phyloP scores from a whole-genome alignment of 2,113 vertebrate genomes.

The Cheilinus undulatus region DNA sequence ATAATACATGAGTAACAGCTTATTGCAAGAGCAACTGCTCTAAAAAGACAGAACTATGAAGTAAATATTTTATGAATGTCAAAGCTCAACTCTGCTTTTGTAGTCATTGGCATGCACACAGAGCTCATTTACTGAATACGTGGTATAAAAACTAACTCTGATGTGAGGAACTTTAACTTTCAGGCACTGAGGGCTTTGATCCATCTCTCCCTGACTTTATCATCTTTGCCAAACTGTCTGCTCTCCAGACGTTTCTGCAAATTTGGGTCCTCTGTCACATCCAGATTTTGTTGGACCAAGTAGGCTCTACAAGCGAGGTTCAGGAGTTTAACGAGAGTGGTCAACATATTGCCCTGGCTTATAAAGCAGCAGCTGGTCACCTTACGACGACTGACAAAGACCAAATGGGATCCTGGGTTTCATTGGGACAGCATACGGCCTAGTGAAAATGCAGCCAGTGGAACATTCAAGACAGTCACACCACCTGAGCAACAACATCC shows the following conservation, averaged over 20 bases:
- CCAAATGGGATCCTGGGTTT: slow-evolving; percentile 44
- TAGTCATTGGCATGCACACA: slow-evolving; percentile 49
- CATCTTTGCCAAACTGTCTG: slow-evolving; percentile 54
- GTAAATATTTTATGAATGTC: slow-evolving; percentile 68
- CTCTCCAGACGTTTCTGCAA: slow-evolving; percentile 26
- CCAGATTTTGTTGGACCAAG: slow-evolving; percentile 22
- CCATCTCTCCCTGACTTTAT: slow-evolving; percentile 26
- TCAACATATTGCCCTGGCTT: slow-evolving; percentile 54
- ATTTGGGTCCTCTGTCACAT: slow-evolving; percentile 48
- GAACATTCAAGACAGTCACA: slow-evolving; percentile 39
- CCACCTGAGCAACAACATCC: slow-evolving; percentile 39
- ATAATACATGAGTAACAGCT: slow-evolving; percentile 58
- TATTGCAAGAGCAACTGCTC: slow-evolving; percentile 20
- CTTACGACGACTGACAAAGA: slow-evolving; percentile 34
- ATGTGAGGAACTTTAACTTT: slow-evolving; percentile 19
- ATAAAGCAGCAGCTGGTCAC: slow-evolving; percentile 76
- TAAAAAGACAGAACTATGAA: slow-evolving; percentile 46
- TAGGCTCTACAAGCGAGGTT: slow-evolving; percentile 41
- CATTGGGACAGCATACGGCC: slow-evolving; percentile 36
- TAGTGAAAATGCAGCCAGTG: slow-evolving; percentile 49
- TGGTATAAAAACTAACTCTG: slow-evolving; percentile 35
- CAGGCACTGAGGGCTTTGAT: slow-evolving; percentile 59
- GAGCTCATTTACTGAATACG: slow-evolving; percentile 44
- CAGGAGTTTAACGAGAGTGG: slow-evolving; percentile 70
- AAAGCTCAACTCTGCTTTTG: slow-evolving; percentile 65